Percentiles rank a stretch among this genome's conserved stretches.
phyloP scores from a whole-genome alignment of 92 coral and sea anemone genomes.

The Chrysogorgia sp. region DNA sequence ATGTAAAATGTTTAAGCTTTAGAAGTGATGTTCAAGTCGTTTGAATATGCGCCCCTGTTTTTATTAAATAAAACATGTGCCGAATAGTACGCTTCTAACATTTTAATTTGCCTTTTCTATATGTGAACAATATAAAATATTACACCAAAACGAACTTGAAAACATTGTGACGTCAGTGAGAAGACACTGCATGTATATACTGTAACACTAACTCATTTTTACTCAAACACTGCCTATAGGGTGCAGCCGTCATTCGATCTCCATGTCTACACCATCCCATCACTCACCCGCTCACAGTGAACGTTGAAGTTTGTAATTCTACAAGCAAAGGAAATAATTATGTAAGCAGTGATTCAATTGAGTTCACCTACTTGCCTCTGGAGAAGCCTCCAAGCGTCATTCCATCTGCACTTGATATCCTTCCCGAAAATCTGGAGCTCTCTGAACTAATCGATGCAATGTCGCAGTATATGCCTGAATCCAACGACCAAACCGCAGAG shows the following conservation, averaged over 20 bases:
- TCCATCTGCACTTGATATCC: conserved; percentile 4
- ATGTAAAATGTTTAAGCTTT: too few relatives aligned
- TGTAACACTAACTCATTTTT: neutral
- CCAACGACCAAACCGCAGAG: neutral
- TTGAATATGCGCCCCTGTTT: too few relatives aligned
- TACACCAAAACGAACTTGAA: too few relatives aligned
- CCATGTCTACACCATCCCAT: conserved; percentile 84
- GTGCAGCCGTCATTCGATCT: conserved; percentile 88
- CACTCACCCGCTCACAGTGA: conserved; percentile 85
- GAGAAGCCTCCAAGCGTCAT: conserved; percentile 17
- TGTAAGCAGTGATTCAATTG: conserved; percentile 90
- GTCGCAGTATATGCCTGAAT: conserved; percentile 10
- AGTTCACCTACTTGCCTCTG: conserved; percentile 88
- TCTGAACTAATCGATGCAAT: conserved; percentile 21
- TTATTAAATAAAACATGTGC: too few relatives aligned
- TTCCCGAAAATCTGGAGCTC: conserved; percentile 1
- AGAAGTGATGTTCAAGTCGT: too few relatives aligned
- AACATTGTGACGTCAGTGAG: too few relatives aligned
- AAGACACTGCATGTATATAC: too few relatives aligned
- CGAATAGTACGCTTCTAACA: too few relatives aligned
- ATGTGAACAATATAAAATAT: too few relatives aligned
- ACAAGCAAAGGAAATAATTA: conserved; percentile 74
- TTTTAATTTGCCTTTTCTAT: too few relatives aligned
- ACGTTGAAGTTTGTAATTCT: conserved; percentile 76
- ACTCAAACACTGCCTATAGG: conserved; percentile 63